These are phyloP conservation scores for Okapia johnstoni DNA, from an alignment of 2,113 vertebrate species.

Conservation along the genomic window DNA sequence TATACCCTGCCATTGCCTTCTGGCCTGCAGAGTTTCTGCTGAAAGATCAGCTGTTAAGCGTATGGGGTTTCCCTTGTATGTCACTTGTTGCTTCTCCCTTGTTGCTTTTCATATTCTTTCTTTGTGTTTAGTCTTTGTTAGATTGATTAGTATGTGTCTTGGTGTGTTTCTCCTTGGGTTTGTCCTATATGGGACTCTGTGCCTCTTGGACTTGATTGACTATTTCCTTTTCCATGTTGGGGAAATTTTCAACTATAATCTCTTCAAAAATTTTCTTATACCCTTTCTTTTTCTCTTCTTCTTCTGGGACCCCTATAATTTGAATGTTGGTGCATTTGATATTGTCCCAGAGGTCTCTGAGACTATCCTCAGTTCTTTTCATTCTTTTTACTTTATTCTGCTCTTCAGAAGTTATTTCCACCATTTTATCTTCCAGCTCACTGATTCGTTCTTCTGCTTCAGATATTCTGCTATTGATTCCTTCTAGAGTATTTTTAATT, in stretches of 20 bases:
- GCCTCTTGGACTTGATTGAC: background rate
- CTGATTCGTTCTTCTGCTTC: background rate
- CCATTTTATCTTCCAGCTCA: background rate
- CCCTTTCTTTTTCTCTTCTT: background rate
- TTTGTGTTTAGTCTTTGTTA: background rate
- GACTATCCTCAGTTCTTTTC: background rate
- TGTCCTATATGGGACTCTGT: background rate
- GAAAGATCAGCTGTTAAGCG: background rate
- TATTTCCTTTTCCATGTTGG: background rate
- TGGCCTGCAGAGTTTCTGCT: background rate
- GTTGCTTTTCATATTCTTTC: background rate
- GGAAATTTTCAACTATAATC: background rate
- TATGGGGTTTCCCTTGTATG: background rate
- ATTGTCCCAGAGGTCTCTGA: background rate
- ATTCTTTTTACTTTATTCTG: background rate
- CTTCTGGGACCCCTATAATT: background rate
- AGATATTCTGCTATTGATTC: background rate
- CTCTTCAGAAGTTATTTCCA: background rate
- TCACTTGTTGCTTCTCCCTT: background rate
- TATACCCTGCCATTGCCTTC: background rate
- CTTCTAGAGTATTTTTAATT: background rate
- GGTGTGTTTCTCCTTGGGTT: background rate
- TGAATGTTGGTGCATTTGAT: accelerated
- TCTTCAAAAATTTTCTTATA: background rate
- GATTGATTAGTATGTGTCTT: background rate